These are phyloP conservation scores for Seira ritae DNA, from an alignment of 2,888 invertebrate species.

Conservation along the genomic window DNA sequence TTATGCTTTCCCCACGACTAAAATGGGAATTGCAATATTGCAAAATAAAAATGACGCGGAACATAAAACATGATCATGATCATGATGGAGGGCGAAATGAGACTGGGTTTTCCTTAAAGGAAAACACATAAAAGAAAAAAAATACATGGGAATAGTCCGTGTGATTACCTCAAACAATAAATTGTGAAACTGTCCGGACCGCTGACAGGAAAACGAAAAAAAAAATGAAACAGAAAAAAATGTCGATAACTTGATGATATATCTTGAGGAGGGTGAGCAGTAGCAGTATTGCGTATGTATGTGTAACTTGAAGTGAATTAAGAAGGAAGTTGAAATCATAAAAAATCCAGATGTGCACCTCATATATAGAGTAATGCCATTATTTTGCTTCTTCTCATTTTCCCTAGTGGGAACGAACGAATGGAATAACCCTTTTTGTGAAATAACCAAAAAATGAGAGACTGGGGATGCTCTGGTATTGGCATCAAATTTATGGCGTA, in stretches of 20 bases:
- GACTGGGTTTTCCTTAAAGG: not conserved
- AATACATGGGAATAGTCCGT: slow-evolving; percentile 31
- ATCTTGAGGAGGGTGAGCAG: not conserved
- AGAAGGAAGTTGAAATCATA: slow-evolving; percentile 49
- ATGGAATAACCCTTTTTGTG: not conserved
- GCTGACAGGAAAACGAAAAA: slow-evolving; percentile 12
- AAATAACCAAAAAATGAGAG: too few species aligned
- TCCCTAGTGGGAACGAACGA: not conserved
- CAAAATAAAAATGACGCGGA: slow-evolving; percentile 12
- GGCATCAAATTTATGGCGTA: slow-evolving; percentile 51
- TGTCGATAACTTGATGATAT: not conserved
- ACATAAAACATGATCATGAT: slow-evolving; percentile 12
- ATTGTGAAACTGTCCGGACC: slow-evolving; percentile 47
- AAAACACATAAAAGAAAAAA: slow-evolving; percentile 21
- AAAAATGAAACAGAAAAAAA: slow-evolving; percentile 17
- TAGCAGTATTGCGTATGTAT: too few species aligned
- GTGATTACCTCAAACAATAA: slow-evolving; percentile 51
- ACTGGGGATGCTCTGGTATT: slow-evolving; percentile 37
- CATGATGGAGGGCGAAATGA: not conserved
- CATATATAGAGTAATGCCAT: slow-evolving; percentile 34
- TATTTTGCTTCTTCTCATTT: not conserved
- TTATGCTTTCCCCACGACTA: too few species aligned
- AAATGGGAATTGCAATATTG: slow-evolving; percentile 33
- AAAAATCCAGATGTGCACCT: slow-evolving; percentile 47
- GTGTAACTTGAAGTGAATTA: slow-evolving; percentile 43